phyloP scores from a whole-genome alignment of 2,113 vertebrate genomes.

The Malaclemys terrapin region DNA sequence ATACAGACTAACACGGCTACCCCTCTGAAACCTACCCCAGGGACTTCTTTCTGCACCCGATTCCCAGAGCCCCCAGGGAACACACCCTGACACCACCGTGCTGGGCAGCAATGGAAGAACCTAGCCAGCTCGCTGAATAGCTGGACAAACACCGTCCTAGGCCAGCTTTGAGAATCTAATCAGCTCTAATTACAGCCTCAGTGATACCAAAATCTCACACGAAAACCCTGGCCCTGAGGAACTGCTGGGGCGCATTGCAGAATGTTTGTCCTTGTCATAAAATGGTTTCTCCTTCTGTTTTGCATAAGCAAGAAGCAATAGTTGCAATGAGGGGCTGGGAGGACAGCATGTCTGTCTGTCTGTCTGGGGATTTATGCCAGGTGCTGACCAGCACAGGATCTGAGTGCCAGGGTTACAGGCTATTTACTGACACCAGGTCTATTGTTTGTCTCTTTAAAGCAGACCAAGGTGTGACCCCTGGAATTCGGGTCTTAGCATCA shows the following conservation, averaged over 20 bases:
- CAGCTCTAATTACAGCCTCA: not conserved
- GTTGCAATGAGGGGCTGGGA: not conserved
- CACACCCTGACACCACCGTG: not conserved
- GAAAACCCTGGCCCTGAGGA: not conserved
- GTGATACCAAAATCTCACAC: too few species aligned
- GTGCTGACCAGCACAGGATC: not conserved
- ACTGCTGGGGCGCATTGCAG: not conserved
- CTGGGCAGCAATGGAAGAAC: not conserved
- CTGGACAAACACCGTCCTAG: not conserved
- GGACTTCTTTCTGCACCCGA: fast-evolving
- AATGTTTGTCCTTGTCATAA: not conserved
- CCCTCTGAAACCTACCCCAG: not conserved
- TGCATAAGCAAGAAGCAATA: not conserved
- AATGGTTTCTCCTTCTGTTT: not conserved
- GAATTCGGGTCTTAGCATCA: too few species aligned
- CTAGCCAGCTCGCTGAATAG: not conserved
- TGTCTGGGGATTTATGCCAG: not conserved
- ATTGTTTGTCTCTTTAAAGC: not conserved
- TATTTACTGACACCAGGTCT: not conserved
- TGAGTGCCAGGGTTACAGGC: not conserved
- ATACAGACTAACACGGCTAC: too few species aligned
- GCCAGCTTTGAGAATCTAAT: not conserved
- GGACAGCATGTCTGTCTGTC: not conserved
- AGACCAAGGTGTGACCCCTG: not conserved
- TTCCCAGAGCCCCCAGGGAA: not conserved